phyloP scores from a whole-genome alignment of 2,797 vertebrate species.

The Phrynocephalus guinanensis region DNA sequence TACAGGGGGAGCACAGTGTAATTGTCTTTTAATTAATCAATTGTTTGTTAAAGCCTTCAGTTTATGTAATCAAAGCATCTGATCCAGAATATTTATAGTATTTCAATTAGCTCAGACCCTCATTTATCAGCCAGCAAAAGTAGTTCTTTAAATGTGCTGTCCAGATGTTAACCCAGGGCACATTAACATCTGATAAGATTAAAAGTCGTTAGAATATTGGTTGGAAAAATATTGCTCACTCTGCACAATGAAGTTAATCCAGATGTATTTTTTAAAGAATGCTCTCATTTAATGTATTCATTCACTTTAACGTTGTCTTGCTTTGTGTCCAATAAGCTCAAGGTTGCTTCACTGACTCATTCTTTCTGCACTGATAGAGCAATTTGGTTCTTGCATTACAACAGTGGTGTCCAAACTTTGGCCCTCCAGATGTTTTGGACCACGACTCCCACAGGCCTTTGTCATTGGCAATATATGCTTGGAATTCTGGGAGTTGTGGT shows the following conservation, averaged over 20 bases:
- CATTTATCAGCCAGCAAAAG: neutral
- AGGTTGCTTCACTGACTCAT: neutral
- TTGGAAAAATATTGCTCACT: neutral
- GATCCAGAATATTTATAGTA: constrained; percentile 45
- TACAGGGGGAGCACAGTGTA: neutral
- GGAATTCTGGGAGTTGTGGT: no score
- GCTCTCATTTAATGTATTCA: neutral
- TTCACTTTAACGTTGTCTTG: neutral
- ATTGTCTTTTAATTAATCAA: constrained; percentile 11
- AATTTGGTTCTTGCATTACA: neutral
- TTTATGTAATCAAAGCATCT: neutral
- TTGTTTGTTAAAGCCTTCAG: constrained; percentile 12
- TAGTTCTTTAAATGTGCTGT: constrained; percentile 12
- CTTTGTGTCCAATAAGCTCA: neutral
- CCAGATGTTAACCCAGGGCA: constrained; percentile 44
- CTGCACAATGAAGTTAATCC: constrained; percentile 2
- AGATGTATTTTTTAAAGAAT: neutral
- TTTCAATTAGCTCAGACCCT: constrained; percentile 36
- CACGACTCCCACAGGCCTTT: no score
- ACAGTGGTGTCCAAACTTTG: no score
- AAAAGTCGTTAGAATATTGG: neutral
- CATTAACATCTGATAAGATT: constrained; percentile 25
- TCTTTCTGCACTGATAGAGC: neutral
- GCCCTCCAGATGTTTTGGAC: no score
- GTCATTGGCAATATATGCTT: no score